Percentiles rank a stretch among this genome's conserved stretches.
Evolutionary conservation across 2,888 invertebrate genomes (phyloP).

Genomic region (Cenopis cana): DNA sequence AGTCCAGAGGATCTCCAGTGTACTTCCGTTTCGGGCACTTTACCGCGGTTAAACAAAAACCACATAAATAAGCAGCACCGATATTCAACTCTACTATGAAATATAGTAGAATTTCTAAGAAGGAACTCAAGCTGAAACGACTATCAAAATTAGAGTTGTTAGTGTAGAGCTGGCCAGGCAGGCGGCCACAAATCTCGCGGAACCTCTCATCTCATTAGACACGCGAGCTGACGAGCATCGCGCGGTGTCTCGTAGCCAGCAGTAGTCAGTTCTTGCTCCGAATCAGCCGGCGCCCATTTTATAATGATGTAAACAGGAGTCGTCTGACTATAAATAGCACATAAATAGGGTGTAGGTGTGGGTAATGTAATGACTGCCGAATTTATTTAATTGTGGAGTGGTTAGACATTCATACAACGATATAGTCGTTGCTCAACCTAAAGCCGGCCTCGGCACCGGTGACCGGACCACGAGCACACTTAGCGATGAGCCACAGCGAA

Average conservation of each 20-base stretch:
- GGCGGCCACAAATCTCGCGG: conserved; percentile 35
- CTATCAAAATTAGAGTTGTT: conserved; percentile 18
- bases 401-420: too few species aligned
- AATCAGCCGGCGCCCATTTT: conserved; percentile 24
- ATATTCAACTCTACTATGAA: background rate
- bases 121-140: background rate
- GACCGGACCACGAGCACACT: too few species aligned
- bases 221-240: conserved; percentile 29
- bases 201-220: conserved; percentile 34
- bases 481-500: too few species aligned
- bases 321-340: too few species aligned
- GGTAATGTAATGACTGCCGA: background rate
- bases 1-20: too few species aligned
- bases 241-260: conserved; percentile 12
- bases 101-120: background rate
- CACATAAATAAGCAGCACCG: too few species aligned
- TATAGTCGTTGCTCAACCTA: too few species aligned
- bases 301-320: background rate
- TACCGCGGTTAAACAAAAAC: too few species aligned
- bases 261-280: conserved; percentile 16
- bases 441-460: too few species aligned
- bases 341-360: conserved; percentile 5
- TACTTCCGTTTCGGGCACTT: too few species aligned
- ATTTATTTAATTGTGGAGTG: background rate
- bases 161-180: background rate